phyloP scores from a whole-genome alignment of 2,888 invertebrate species.

The Tetheella fluctuosa region DNA sequence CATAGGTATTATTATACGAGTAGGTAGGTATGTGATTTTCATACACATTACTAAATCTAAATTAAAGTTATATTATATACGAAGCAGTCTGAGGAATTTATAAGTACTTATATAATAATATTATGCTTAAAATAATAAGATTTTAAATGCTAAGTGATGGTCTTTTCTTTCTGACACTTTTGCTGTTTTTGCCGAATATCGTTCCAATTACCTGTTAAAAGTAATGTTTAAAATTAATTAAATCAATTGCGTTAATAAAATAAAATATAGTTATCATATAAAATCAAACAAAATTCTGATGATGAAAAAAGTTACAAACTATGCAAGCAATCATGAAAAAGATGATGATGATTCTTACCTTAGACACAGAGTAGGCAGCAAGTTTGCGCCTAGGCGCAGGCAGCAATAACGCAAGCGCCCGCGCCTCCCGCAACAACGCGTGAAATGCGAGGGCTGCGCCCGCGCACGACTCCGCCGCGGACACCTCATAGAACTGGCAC shows the following conservation, averaged over 20 bases:
- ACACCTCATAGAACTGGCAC: constrained; percentile 93
- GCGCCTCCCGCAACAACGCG: constrained; percentile 89
- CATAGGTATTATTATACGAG: too few relatives aligned
- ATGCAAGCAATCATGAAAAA: constrained; percentile 83
- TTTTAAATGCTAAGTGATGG: constrained; percentile 90
- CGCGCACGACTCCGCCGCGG: constrained; percentile 92
- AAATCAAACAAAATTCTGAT: too few relatives aligned
- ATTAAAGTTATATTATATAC: constrained; percentile 49
- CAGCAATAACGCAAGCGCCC: constrained; percentile 88
- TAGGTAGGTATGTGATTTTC: constrained; percentile 16
- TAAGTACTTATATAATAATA: constrained; percentile 40
- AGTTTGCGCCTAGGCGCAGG: constrained; percentile 88
- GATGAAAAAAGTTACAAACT: background rate
- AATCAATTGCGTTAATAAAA: background rate
- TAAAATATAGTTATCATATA: too few relatives aligned
- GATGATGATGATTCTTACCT: constrained; percentile 87
- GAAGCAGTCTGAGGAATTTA: constrained; percentile 69
- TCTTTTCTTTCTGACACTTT: constrained; percentile 90
- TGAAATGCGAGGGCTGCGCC: constrained; percentile 93
- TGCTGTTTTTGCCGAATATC: constrained; percentile 91
- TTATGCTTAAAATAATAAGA: constrained; percentile 42
- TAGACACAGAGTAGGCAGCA: constrained; percentile 90
- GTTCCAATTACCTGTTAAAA: constrained; percentile 86
- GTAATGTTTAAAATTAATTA: constrained; percentile 27
- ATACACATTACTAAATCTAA: constrained; percentile 25